A percentile compares a stretch with the other conserved stretches of the same genome.
Evolutionary conservation across 2,888 invertebrate genomes (phyloP).

Genomic region (Sacculina carcini): DNA sequence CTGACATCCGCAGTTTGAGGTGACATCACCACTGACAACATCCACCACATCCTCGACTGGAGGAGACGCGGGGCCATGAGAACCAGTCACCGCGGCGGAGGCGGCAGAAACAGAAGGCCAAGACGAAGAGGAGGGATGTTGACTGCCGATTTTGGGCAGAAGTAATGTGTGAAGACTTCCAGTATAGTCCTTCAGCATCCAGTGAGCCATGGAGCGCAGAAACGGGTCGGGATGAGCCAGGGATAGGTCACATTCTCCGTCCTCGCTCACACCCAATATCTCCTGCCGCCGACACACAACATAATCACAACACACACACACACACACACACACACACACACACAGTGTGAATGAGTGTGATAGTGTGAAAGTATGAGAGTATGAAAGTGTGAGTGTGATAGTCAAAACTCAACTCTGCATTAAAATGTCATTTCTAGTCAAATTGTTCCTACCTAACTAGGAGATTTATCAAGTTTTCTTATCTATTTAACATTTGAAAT

Average conservation of each 20-base stretch:
- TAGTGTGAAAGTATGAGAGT: too few species aligned
- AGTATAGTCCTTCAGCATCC: slow-evolving; percentile 78
- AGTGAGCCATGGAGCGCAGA: slow-evolving; percentile 84
- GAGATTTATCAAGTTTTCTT: too few species aligned
- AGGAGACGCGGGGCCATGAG: neutral
- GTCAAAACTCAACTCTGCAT: too few species aligned
- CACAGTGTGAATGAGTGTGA: too few species aligned
- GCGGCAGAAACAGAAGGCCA: slow-evolving; percentile 15
- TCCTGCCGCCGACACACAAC: neutral
- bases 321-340: too few species aligned
- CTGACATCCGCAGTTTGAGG: too few species aligned
- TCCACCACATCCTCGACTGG: slow-evolving; percentile 22
- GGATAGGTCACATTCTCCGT: slow-evolving; percentile 36
- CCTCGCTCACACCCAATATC: slow-evolving; percentile 32
- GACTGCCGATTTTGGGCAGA: slow-evolving; percentile 40
- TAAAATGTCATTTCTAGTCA: too few species aligned
- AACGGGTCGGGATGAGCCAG: slow-evolving; percentile 83
- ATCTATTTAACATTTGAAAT: too few species aligned
- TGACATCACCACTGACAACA: slow-evolving; percentile 9
- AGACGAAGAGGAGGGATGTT: slow-evolving; percentile 43
- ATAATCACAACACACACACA: too few species aligned
- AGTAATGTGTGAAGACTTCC: slow-evolving; percentile 62
- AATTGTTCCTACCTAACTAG: too few species aligned
- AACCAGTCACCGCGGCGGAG: neutral
- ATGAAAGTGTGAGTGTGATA: too few species aligned